Evolutionary conservation across 2,113 vertebrate genomes (phyloP).

Genomic region (Myiopsitta monachus): DNA sequence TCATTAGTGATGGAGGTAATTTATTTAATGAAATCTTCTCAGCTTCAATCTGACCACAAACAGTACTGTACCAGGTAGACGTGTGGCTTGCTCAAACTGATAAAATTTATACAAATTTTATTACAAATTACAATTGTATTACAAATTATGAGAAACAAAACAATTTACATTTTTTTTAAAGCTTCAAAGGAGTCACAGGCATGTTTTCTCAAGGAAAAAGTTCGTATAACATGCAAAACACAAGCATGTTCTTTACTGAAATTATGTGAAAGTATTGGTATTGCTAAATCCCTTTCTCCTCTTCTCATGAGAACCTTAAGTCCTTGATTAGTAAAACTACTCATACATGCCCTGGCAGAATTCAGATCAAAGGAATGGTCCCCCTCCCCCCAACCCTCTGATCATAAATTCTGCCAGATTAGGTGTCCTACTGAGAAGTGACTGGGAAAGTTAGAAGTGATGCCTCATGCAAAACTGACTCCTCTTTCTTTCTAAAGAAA

Average conservation of each 20-base stretch:
- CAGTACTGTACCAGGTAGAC: background rate
- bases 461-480: background rate
- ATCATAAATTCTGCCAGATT: conserved; percentile 16
- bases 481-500: background rate
- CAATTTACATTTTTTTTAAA: background rate
- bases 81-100: background rate
- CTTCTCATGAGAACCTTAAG: conserved; percentile 44
- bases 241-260: background rate
- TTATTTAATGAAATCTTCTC: background rate
- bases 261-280: conserved; percentile 27
- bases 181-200: conserved; percentile 19
- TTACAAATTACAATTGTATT: background rate
- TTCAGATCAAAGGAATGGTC: conserved; percentile 24
- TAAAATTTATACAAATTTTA: background rate
- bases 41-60: background rate
- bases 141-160: conserved; percentile 34
- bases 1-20: background rate
- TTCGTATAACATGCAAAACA: conserved; percentile 27
- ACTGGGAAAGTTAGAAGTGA: conserved; percentile 33
- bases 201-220: conserved; percentile 53
- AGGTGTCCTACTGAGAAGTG: background rate
- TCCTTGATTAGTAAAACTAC: conserved; percentile 15
- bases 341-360: conserved; percentile 28
- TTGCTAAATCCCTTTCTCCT: conserved; percentile 18
- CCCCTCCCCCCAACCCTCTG: background rate